Base-by-base conservation (phyloP, 2,113 vertebrate species). In the Phalacrocorax brasilianus region DNA sequence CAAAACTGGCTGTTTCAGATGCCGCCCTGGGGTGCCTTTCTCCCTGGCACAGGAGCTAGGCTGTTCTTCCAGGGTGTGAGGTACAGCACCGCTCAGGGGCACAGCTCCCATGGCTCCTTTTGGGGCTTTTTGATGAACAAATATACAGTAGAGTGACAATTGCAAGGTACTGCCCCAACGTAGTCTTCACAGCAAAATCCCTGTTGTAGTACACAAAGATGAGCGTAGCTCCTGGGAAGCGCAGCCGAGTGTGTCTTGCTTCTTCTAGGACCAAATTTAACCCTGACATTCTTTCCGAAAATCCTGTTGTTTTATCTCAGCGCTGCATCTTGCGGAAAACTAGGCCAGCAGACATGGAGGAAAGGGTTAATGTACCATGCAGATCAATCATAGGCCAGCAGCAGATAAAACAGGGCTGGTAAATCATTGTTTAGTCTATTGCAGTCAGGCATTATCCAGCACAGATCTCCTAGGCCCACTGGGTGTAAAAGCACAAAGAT, bases 361-460 rank as follows among this genome's bases (percentile, higher is more conserved):
- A 90, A 97, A 91, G 96, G 71, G 93, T 95, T 91, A 94, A 93
- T 87, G 63, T 68, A 86, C 66, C 79, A 44, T 82, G 68, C 62
- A 78, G 89, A 94, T 93, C 85, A 68, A 49, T 89, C 89, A 59
- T 23, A 91, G 72, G 75, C 71, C 73, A 66, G 45, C 71, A 91
- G 40, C 59, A 95, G 92, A 96, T 97, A 95, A 92, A 95, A 68
- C 47, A 85, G 61, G 38, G 67, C 82, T 96, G 93, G 95, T 96
- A 97, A 97, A 97, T 97, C 96, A 96, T 89, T 97, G 95, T 97
- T 97, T 97, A 95, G 96, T 96, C 97, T 97, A 75, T 49, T 90
- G 92, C 84, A 97, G 91, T 91, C 73, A 85, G 88, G 86, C 82
- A 85, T 91, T 94, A 95, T 91, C 94, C 91, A 95, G 84, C 42